phyloP scores from a whole-genome alignment of 2,113 vertebrate genomes.

The Leiothrix lutea region DNA sequence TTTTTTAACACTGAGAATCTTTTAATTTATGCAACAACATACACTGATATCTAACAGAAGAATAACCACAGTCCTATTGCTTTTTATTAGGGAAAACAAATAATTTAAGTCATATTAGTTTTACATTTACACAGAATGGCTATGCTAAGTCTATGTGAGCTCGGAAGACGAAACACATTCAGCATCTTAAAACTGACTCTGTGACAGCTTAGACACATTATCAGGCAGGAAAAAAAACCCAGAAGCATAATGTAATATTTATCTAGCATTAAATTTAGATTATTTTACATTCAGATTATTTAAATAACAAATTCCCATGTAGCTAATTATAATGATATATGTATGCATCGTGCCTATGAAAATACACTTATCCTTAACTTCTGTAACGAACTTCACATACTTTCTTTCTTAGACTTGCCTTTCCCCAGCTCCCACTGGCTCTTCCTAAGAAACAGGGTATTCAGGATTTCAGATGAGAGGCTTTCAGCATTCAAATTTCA shows the following conservation, averaged over 20 bases:
- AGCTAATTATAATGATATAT: neutral
- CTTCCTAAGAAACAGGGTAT: neutral
- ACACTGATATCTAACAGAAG: neutral
- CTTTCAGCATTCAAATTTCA: neutral
- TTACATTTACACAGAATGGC: neutral
- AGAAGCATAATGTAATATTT: neutral
- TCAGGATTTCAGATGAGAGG: neutral
- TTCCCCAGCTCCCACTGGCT: neutral
- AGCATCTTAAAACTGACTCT: neutral
- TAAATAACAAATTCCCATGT: neutral
- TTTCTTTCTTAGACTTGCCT: neutral
- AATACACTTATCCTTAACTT: neutral
- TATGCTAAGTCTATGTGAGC: neutral
- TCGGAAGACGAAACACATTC: neutral
- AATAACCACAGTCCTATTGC: neutral
- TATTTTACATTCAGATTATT: neutral
- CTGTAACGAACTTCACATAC: neutral
- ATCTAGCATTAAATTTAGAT: neutral
- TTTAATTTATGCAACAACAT: neutral
- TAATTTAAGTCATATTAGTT: neutral
- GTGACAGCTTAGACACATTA: neutral
- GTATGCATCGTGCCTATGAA: neutral
- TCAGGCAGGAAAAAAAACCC: accelerated
- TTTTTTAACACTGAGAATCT: neutral
- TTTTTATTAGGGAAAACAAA: neutral